Evolutionary conservation across 1,140 invertebrate species (phyloP).

Genomic region (Drosophila pruinosa): DNA sequence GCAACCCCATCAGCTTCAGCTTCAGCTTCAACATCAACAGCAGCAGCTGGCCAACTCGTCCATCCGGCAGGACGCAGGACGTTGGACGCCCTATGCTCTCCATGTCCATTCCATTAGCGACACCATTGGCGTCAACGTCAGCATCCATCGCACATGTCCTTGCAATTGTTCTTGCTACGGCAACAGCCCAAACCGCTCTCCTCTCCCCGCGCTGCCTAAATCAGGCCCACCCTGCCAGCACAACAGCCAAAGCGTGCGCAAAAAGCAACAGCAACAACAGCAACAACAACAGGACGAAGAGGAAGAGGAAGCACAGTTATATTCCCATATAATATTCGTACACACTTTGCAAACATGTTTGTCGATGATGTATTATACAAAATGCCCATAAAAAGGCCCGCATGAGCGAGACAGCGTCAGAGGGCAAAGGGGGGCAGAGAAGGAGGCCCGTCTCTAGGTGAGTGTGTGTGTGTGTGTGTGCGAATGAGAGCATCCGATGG

Average conservation of each 20-base stretch:
- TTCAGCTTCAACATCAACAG: constrained; percentile 12
- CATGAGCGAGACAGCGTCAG: constrained; percentile 67
- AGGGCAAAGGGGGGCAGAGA: background rate
- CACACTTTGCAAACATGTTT: constrained; percentile 82
- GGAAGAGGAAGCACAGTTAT: constrained; percentile 67
- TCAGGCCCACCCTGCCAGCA: constrained; percentile 10
- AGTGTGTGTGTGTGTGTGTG: constrained; percentile 34
- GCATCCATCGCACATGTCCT: constrained; percentile 81
- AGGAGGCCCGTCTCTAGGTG: background rate
- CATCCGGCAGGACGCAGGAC: too few relatives aligned
- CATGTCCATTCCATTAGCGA: constrained; percentile 73
- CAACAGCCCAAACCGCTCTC: background rate
- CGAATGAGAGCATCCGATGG: constrained; percentile 73
- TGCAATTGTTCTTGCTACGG: constrained; percentile 74
- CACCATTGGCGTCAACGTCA: constrained; percentile 81
- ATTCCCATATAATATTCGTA: constrained; percentile 82
- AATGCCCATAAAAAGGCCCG: constrained; percentile 81
- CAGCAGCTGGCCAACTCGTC: constrained; percentile 46
- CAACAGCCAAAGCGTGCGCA: constrained; percentile 72
- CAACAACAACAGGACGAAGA: constrained; percentile 43
- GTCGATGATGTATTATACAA: constrained; percentile 82
- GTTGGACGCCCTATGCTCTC: background rate
- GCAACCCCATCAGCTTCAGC: constrained; percentile 69
- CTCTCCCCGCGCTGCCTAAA: background rate
- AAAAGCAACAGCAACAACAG: constrained; percentile 54